A percentile compares a stretch with the other conserved stretches of the same genome.
These are phyloP conservation scores for Troides oblongomaculatus DNA, from an alignment of 2,888 invertebrate species.

Conservation along the genomic window DNA sequence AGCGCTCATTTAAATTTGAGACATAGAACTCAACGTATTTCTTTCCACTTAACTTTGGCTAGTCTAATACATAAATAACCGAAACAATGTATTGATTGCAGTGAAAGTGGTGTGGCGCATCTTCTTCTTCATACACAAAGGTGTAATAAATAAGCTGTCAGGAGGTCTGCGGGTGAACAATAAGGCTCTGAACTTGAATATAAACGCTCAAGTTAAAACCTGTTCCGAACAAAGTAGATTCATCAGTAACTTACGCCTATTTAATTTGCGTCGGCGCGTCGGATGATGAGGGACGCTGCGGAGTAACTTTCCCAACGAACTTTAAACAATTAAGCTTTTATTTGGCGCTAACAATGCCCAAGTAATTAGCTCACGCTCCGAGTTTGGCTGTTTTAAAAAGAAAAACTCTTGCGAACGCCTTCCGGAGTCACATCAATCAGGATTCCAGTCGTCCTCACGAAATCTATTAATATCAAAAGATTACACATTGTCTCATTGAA, in stretches of 20 bases:
- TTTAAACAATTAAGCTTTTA: constrained; percentile 71
- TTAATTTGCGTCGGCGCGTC: constrained; percentile 44
- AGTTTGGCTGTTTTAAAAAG: constrained; percentile 50
- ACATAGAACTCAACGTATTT: too few species aligned
- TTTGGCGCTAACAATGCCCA: constrained; percentile 62
- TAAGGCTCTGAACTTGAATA: constrained; percentile 1
- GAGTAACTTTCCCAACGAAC: constrained; percentile 55
- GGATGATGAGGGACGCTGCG: constrained; percentile 45
- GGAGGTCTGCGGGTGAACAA: constrained; percentile 30
- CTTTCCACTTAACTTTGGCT: too few species aligned
- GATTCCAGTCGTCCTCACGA: constrained; percentile 38
- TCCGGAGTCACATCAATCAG: constrained; percentile 47
- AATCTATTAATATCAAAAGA: constrained; percentile 56
- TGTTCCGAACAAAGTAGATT: constrained; percentile 18
- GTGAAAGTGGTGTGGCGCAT: neutral
- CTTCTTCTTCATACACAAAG: neutral
- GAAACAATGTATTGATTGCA: too few species aligned
- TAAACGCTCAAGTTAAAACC: constrained; percentile 8
- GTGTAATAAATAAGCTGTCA: neutral
- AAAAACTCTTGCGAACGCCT: constrained; percentile 49
- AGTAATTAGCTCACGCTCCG: constrained; percentile 64
- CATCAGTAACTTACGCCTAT: constrained; percentile 35
- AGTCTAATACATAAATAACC: too few species aligned
- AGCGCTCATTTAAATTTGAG: too few species aligned
- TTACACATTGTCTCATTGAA: constrained; percentile 30